These are phyloP conservation scores for Pardalotus punctatus DNA, from an alignment of 2,113 vertebrate species.

Conservation along the genomic window DNA sequence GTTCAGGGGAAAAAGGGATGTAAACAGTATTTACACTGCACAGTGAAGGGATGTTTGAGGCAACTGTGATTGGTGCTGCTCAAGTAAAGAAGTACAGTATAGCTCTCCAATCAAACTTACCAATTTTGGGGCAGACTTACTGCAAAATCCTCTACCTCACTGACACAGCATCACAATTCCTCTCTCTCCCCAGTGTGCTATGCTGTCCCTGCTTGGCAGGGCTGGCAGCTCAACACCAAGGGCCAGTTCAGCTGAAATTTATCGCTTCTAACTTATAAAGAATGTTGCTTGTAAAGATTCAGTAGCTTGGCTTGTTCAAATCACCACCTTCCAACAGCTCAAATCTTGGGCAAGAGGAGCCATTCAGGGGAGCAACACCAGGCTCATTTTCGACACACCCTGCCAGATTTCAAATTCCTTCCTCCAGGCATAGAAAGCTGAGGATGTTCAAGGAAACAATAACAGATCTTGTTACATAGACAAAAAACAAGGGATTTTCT, in stretches of 20 bases:
- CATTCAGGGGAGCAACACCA: neutral
- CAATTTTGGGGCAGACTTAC: neutral
- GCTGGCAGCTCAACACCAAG: neutral
- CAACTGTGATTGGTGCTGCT: neutral
- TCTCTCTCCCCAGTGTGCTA: neutral
- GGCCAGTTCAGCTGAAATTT: neutral
- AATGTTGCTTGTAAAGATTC: neutral
- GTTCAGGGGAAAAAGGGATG: neutral
- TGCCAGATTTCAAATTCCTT: neutral
- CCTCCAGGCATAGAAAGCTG: neutral
- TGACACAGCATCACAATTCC: neutral
- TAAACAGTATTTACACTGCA: neutral
- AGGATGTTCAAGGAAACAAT: neutral
- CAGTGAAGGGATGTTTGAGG: neutral
- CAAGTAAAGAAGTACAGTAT: neutral
- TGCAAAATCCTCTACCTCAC: neutral
- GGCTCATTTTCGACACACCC: neutral
- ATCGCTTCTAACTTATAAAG: neutral
- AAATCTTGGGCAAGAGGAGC: neutral
- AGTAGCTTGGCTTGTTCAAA: neutral
- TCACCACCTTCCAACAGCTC: neutral
- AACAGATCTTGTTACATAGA: conserved; percentile 23
- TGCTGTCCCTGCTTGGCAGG: neutral
- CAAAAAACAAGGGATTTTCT: neutral
- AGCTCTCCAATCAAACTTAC: neutral